phyloP scores from a whole-genome alignment of 2,113 vertebrate species.

The Glaucidium brasilianum region DNA sequence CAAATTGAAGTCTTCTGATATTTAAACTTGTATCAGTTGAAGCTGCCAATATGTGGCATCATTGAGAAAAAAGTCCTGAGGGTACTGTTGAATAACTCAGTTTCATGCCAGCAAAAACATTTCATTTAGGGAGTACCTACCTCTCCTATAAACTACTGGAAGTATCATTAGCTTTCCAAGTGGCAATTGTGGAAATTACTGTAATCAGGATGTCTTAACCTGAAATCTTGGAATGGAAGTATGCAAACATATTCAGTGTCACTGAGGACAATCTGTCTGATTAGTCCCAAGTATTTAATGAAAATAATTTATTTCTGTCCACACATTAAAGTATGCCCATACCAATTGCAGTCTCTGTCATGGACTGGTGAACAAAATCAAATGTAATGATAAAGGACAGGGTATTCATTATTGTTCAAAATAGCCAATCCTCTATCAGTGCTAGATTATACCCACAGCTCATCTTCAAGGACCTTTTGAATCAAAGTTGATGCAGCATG shows the following conservation, averaged over 20 bases:
- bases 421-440: background rate
- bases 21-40: background rate
- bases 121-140: background rate
- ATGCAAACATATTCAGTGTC: background rate
- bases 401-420: background rate
- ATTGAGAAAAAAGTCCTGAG: background rate
- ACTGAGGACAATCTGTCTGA: constrained; percentile 3
- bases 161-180: background rate
- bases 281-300: background rate
- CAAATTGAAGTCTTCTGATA: background rate
- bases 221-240: background rate
- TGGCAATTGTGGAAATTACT: background rate
- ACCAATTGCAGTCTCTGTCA: background rate
- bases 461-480: constrained; percentile 9
- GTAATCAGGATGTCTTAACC: background rate
- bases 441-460: background rate
- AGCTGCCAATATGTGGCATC: background rate
- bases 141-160: background rate
- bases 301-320: constrained; percentile 19
- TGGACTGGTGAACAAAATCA: background rate
- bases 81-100: background rate
- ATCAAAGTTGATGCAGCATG: background rate
- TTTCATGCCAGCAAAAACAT: background rate
- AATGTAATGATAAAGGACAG: background rate
- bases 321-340: background rate